Base-by-base conservation (phyloP, 2,888 invertebrate species). In the Tricholauxania praeusta region DNA sequence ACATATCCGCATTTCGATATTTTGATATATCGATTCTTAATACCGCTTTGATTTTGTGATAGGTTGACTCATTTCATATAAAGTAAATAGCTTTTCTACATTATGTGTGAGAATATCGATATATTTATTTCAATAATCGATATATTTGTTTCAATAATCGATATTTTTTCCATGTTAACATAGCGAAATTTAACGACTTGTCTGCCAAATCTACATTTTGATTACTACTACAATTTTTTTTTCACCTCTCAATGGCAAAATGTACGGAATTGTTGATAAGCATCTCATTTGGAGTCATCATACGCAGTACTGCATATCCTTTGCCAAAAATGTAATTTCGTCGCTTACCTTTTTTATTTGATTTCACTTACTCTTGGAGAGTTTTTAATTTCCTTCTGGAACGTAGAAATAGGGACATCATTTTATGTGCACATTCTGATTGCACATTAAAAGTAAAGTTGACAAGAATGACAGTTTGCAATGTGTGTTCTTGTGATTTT, bases 341-440 rank as follows among this genome's bases (percentile, higher is more conserved):
- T 32, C 62, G 47, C 47, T 67, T 39, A 12, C 28, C 1, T 52
- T 66, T 14, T 8, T 64, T 52, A 7, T 51, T 28, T 12, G 1
- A 17, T 15, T 55, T 15, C 6, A 32, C 39, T 39, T 67, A 19
- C 22, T 51, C 15, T 28, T 64, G 22, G 17, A 52, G 15, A 32
- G 28, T 69, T 69, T 69, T 69, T 69, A 69, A 69, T 69, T 69
- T 69, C 69, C 51, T 69, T 19, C 32, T 28, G 51, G 60, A 60
- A 69, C 59, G 49, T 12, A 19, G 49, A 53, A 68, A 69, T 49
- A 28, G 28, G 67, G 67, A 60, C 69, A 60, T 69, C 51, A 67
- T 39, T 55, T 67, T 47, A 19, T 60, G 14, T 39, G n/a, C 28
- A 28, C 32, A 14, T 32, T 69, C 39, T 60, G 60, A 51, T 59